These are phyloP conservation scores for Chrysomallon squamiferum DNA, from an alignment of 1,140 invertebrate species.

Conservation along the genomic window DNA sequence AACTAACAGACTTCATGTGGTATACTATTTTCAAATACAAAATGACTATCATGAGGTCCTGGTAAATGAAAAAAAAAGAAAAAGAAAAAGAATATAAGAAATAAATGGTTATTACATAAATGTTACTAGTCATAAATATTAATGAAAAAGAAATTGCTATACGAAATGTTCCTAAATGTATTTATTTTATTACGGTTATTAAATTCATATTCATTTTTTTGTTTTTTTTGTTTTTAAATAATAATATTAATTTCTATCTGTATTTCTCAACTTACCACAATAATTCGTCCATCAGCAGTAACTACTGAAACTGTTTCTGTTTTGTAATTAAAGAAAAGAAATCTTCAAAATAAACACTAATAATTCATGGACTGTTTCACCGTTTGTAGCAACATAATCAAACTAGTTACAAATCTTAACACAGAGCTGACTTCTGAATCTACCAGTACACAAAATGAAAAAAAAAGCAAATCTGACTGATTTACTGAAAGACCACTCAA, in stretches of 20 bases:
- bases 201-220: no score
- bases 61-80: background rate
- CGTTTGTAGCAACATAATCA: background rate
- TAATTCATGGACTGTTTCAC: background rate
- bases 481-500: background rate
- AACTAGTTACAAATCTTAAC: background rate
- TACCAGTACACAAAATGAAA: background rate
- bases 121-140: background rate
- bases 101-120: background rate
- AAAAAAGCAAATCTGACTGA: background rate
- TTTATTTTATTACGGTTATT: no score
- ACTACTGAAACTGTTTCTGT: constrained; percentile 91
- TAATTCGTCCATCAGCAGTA: constrained; percentile 92
- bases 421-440: background rate
- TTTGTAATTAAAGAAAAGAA: background rate
- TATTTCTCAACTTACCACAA: constrained; percentile 91
- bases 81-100: constrained; percentile 1
- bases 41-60: background rate
- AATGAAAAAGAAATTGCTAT: background rate
- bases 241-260: no score
- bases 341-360: background rate
- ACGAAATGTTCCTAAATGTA: background rate
- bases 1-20: background rate
- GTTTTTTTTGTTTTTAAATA: no score
- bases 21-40: constrained; percentile 17